Base-by-base conservation (phyloP, 2,797 vertebrate species). In the Sebastes miniatus region DNA sequence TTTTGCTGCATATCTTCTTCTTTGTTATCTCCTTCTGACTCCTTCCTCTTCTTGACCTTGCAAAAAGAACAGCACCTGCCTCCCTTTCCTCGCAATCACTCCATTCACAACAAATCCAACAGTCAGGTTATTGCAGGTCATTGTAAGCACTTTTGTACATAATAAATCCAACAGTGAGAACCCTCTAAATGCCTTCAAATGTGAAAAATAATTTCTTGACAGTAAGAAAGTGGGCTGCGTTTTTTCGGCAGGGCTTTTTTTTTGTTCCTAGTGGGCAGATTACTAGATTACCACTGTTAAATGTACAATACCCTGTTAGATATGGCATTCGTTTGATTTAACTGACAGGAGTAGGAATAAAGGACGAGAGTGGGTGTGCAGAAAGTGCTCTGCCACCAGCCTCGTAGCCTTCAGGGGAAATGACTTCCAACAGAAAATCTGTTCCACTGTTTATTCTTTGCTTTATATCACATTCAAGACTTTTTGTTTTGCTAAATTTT, bases 331-430 rank as follows among this genome's bases (percentile, higher is more conserved):
- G 69, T 80, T 71, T 72, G 70, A 85, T 81, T 77, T 50, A 47
- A 67, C 54, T 81, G 76, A 82, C 85, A 83, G 73, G 77, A 85
- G 61, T 11, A 32, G 52, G 63, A 77, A 88, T 70, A 76, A 80
- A 84, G 79, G 25, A 25, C 39, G 62, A 34, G 77, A 73, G 83
- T 78, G 83, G 87, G 83, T 8, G 80, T 63, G 58, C 25, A 43
- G 59, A 76, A 74, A 66, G 66, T 34, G 69, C 27, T 76, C 69
- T 6, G 68, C 32, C 34, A 13, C 56, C 77, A 70, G 72, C 65
- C 27, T 8, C 1, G 34, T 36, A 80, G 77, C 66, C 67, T 72
- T 82, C 72, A 77, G 66, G 50, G 54, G 69, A 79, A 81, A 79
- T 80, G 54, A 16, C 64, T 27, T 64, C 27, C 16, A 31, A 12